Conservation (phyloP, 2,888 invertebrate species). For the Standfussiana lucernea region DNA sequence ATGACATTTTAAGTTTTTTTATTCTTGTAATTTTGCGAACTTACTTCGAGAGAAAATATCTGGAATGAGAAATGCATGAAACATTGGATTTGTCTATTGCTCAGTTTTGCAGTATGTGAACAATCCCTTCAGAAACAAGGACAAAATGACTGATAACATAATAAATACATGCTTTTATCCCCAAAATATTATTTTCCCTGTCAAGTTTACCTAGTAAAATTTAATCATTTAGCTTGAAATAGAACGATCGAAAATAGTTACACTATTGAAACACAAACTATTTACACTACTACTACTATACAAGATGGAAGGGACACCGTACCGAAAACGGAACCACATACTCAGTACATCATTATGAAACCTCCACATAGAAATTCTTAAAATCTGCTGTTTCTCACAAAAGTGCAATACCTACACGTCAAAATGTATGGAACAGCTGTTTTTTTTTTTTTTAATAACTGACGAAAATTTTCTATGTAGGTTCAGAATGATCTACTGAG, state of each 20-base stretch:
- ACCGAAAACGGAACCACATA: too few species aligned
- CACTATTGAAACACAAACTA: neutral
- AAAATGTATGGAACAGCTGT: too few species aligned
- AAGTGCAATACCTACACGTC: too few species aligned
- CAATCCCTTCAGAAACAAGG: conserved; percentile 1
- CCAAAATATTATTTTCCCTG: neutral
- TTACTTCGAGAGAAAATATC: neutral
- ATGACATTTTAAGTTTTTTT: neutral
- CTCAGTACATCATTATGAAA: too few species aligned
- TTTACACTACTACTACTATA: too few species aligned
- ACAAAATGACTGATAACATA: neutral
- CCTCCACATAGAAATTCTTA: too few species aligned
- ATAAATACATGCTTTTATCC: conserved; percentile 28
- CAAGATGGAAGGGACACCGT: too few species aligned
- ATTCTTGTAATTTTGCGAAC: neutral
- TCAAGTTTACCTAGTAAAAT: neutral
- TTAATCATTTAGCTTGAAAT: neutral
- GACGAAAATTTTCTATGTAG: too few species aligned
- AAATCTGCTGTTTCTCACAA: too few species aligned
- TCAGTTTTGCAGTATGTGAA: neutral
- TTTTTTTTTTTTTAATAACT: too few species aligned
- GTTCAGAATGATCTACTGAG: too few species aligned
- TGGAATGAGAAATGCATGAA: conserved; percentile 4
- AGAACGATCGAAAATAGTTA: neutral
- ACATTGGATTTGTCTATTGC: neutral